Conservation (phyloP, 2,113 vertebrate species). For the Scomber scombrus region DNA sequence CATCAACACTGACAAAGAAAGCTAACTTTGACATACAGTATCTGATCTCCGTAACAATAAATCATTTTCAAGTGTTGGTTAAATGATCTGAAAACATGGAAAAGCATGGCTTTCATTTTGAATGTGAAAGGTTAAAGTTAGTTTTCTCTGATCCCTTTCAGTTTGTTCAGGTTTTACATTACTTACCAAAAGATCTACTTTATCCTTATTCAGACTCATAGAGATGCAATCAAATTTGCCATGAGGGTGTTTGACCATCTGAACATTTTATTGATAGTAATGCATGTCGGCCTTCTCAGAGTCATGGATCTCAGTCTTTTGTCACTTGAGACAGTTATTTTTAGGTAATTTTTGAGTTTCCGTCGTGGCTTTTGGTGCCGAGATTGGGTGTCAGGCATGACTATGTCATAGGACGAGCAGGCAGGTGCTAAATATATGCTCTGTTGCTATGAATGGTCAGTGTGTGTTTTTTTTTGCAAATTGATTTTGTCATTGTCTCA, state of each 20-base stretch:
- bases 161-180: conserved; percentile 4
- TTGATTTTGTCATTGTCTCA: conserved; percentile 47
- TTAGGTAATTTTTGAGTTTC: conserved; percentile 84
- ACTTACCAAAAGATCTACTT: background rate
- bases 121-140: background rate
- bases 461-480: conserved; percentile 50
- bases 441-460: conserved; percentile 83
- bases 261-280: conserved; percentile 61
- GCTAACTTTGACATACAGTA: background rate
- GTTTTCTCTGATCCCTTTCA: background rate
- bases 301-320: conserved; percentile 79
- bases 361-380: conserved; percentile 76
- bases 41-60: background rate
- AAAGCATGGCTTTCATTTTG: background rate
- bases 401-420: conserved; percentile 78
- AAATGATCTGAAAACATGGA: background rate
- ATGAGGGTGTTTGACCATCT: conserved; percentile 14
- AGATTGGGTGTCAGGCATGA: conserved; percentile 83
- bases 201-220: background rate
- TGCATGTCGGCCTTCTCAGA: conserved; percentile 76
- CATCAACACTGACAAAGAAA: conserved; percentile 28
- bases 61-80: conserved; percentile 5
- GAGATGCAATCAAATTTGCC: conserved; percentile 6
- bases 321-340: conserved; percentile 87
- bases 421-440: conserved; percentile 83